Conservation (phyloP, 2,797 vertebrate genomes). For the Macrochelys suwanniensis region DNA sequence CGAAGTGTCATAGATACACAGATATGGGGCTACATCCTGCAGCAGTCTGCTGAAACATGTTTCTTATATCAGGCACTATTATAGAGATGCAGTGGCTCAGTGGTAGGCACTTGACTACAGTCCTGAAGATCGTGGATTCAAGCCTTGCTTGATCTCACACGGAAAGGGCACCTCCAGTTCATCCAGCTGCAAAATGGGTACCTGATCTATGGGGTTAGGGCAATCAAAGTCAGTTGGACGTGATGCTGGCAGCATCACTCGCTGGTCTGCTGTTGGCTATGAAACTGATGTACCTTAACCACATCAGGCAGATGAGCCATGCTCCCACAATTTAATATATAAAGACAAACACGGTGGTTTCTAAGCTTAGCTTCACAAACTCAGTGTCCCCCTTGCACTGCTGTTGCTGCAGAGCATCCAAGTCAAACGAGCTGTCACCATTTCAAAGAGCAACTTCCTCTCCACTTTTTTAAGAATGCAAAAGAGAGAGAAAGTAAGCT, state of each 20-base stretch:
- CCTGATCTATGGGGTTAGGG: not conserved
- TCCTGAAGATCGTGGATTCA: not conserved
- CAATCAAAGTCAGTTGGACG: not conserved
- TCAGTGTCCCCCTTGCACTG: not conserved
- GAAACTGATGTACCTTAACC: not conserved
- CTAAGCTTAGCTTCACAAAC: not conserved
- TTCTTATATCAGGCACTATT: not conserved
- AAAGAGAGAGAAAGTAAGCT: not conserved
- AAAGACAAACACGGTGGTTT: not conserved
- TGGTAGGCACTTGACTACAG: not conserved
- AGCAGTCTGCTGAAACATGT: not conserved
- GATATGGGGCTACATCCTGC: rapidly evolving
- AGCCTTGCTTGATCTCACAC: not conserved
- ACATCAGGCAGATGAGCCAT: not conserved
- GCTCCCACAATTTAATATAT: not conserved
- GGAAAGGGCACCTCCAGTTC: not conserved
- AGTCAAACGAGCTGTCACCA: not conserved
- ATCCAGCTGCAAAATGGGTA: not conserved
- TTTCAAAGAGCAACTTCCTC: not conserved
- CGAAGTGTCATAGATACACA: not conserved
- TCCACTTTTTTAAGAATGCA: not conserved
- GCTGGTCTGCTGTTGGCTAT: not conserved
- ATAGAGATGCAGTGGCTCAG: not conserved
- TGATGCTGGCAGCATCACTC: not conserved
- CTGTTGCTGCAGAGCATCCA: not conserved